Base-by-base conservation (phyloP, 2,113 vertebrate species). In the Dendropsophus ebraccatus region DNA sequence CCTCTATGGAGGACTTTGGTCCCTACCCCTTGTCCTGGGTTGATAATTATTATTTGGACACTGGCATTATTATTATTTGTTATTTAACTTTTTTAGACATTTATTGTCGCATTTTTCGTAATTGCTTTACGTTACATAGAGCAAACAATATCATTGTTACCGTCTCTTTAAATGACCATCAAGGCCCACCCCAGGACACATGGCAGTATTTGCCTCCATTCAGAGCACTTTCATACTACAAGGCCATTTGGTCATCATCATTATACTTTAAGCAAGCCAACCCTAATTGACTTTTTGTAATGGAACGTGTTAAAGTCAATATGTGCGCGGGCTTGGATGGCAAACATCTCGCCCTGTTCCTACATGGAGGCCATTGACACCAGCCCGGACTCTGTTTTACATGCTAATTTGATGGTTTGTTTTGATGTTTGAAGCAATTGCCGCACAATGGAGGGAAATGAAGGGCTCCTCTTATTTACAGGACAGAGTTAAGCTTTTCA, bases 231-330 rank as follows among this genome's bases (percentile, higher is more conserved):
- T 50, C 19, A 62, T 8, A 52, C 12, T 50, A 67, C 47, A 85
- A 49, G 14, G 30, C 35, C 74, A 85, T 77, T 77, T 85, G 83
- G 74, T 52, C 58, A 25, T 32, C 28, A 37, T 50, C 28, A 37
- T 50, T 85, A 65, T 65, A 49, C 49, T 35, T 23, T 85, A 47
- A 65, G 41, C 56, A 52, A 49, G 56, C 41, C 2, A 21, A 50
- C 28, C 72, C 35, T 62, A 60, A 60, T 74, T 60, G 72, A 74
- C 72, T 84, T 74, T 58, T 9, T 84, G 52, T 45, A 62, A 60
- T 19, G 4, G 25, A 32, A 77, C 5, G 58, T 77, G 73, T 76
- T 35, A 77, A 85, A 77, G 83, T 78, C 62, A 85, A 85, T 54
- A 77, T 28, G n/a, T 2, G 16, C 16, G 13, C 28, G 3, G 3